Base-by-base conservation (phyloP, 2,888 invertebrate species). In the Trachelus tabidus region DNA sequence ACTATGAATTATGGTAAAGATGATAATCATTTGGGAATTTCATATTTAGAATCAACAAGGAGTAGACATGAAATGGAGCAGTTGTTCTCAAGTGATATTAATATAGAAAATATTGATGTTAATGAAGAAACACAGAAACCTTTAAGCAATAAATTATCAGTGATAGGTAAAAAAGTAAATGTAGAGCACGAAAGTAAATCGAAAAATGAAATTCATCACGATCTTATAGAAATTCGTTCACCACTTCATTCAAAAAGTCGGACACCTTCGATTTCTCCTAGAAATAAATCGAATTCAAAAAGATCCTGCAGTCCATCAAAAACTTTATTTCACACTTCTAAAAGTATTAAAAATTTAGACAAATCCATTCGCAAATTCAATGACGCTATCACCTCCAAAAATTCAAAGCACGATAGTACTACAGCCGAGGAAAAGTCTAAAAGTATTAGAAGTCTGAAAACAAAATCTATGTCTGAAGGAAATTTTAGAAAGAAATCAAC, bases 391-490 rank as follows among this genome's bases (percentile, higher is more conserved):
- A 15, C 71, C 11, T 71, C 76, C 12, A 68, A 11, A 30, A 56
- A 76, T 33, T 73, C 35, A 1, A 76, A 34, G 34, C 34, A 71
- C 35, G 15, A 12, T 23, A 76, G 73, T 23, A 31, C 73, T 12
- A 30, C 68, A 33, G 68, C 75, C 12, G 68, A 73, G 34, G 69
- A 76, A 15, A 76, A 33, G 3, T 73, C 78, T 15, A 76, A 37
- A 77, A 75, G 15, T 33, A 71, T 75, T 15, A 82, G 78, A 78
- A 83, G 80, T 71, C 79, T 87, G 9, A 74, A 80, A 77, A 79
- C 31, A 0, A 88, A 85, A 81, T 87, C 87, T n/a, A 40, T 74
- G n/a, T 88, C 85, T 11, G 83, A 85, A 33, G 77, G 78, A 12
- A 83, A 82, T 79, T 76, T 84, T 73, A 23, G 23, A 56, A 56